These are phyloP conservation scores for Aphelocoma californica DNA, from an alignment of 2,797 vertebrate genomes.

Conservation along the genomic window DNA sequence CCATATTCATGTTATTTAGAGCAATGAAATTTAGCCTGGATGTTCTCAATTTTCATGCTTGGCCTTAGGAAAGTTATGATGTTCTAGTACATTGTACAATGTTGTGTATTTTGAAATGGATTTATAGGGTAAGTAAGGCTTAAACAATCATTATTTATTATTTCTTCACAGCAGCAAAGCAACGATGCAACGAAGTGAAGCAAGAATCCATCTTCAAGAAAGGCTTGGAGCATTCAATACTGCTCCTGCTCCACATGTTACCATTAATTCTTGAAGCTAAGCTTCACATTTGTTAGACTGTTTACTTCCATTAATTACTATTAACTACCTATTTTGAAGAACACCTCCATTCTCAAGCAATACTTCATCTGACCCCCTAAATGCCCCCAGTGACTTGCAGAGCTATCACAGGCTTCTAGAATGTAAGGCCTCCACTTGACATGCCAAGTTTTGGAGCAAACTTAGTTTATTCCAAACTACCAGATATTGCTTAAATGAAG, in stretches of 20 bases:
- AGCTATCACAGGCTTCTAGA: neutral
- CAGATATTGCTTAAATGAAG: neutral
- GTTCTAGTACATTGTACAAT: neutral
- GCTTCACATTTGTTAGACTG: neutral
- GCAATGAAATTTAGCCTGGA: neutral
- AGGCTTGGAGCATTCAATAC: neutral
- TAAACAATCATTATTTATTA: neutral
- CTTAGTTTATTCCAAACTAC: neutral
- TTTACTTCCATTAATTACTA: neutral
- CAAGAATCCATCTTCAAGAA: neutral
- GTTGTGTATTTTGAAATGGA: neutral
- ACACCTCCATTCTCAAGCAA: neutral
- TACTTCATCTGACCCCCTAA: neutral
- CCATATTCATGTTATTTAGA: neutral
- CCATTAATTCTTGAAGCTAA: neutral
- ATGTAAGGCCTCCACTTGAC: neutral
- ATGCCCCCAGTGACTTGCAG: neutral
- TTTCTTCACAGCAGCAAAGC: neutral
- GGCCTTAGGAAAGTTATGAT: neutral
- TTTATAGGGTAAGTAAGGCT: neutral
- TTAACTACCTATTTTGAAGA: neutral
- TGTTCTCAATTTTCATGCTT: neutral
- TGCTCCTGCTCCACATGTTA: neutral
- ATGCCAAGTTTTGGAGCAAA: neutral
- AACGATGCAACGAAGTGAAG: accelerated